Percentiles rank a stretch among this genome's conserved stretches.
These are phyloP conservation scores for Noctua janthina DNA, from an alignment of 2,888 invertebrate genomes.

Conservation along the genomic window DNA sequence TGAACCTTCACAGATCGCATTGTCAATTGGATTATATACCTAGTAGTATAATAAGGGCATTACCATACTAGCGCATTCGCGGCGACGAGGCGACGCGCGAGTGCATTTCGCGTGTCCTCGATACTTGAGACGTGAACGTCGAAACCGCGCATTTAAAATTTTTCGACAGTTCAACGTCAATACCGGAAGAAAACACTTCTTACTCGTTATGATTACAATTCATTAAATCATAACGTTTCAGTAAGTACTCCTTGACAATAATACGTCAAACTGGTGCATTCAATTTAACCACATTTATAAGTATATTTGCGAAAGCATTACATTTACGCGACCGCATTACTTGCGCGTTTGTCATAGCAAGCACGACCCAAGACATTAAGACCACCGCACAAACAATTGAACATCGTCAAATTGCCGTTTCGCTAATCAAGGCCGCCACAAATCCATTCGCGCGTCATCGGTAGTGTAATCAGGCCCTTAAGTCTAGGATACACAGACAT, in stretches of 20 bases:
- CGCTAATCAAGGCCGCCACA: constrained; percentile 9
- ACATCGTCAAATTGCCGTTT: constrained; percentile 33
- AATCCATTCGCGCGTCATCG: constrained; percentile 25
- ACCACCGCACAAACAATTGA: constrained; percentile 21
- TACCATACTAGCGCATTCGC: constrained; percentile 17
- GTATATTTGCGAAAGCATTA: neutral
- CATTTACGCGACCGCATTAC: constrained; percentile 10
- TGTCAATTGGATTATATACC: constrained; percentile 61
- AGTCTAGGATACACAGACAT: constrained; percentile 62
- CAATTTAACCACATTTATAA: neutral
- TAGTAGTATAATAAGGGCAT: constrained; percentile 24
- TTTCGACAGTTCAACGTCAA: constrained; percentile 34
- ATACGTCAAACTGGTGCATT: neutral
- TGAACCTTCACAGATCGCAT: constrained; percentile 65
- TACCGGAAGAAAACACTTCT: constrained; percentile 11
- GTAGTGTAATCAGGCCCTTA: constrained; percentile 49
- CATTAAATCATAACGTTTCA: constrained; percentile 2
- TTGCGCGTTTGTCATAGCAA: constrained; percentile 25
- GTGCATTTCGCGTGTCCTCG: neutral
- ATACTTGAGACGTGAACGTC: neutral
- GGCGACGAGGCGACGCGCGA: neutral
- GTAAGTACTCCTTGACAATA: neutral
- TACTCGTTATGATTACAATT: neutral
- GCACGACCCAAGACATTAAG: neutral
- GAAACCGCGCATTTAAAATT: constrained; percentile 1